Conservation (phyloP, 2,797 vertebrate genomes). For the Simalia tracyae region DNA sequence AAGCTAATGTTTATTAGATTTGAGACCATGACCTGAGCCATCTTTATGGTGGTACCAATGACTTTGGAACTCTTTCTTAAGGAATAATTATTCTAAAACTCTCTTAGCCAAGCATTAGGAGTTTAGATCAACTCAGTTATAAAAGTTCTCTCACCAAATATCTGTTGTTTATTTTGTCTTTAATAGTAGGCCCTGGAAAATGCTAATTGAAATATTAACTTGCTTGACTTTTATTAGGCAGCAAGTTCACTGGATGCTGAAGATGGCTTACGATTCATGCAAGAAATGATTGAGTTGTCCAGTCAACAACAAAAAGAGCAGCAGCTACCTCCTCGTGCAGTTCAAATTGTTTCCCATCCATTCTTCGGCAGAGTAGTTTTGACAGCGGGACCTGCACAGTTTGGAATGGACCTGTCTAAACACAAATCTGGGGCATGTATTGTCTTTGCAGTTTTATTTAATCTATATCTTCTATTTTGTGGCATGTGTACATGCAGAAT, state of each 20-base stretch:
- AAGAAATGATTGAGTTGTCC: slow-evolving; percentile 99
- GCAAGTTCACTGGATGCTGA: slow-evolving; percentile 94
- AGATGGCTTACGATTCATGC: slow-evolving; percentile 97
- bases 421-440: slow-evolving; percentile 87
- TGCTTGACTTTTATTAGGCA: slow-evolving; percentile 75
- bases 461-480: background rate
- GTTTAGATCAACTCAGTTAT: background rate
- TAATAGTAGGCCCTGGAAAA: background rate
- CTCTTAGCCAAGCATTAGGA: background rate
- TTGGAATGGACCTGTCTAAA: slow-evolving; percentile 93
- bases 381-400: slow-evolving; percentile 96
- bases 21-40: background rate
- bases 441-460: background rate
- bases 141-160: background rate
- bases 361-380: slow-evolving; percentile 97
- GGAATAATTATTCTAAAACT: background rate
- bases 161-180: background rate
- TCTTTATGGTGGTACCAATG: background rate
- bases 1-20: background rate
- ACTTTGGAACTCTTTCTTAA: background rate
- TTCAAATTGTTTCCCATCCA: slow-evolving; percentile 95
- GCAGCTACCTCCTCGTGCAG: slow-evolving; percentile 94
- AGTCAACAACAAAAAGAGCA: slow-evolving; percentile 99
- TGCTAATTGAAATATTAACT: background rate
- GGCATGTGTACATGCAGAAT: background rate